phyloP scores from a whole-genome alignment of 2,797 vertebrate species.

The Spinus pinus region DNA sequence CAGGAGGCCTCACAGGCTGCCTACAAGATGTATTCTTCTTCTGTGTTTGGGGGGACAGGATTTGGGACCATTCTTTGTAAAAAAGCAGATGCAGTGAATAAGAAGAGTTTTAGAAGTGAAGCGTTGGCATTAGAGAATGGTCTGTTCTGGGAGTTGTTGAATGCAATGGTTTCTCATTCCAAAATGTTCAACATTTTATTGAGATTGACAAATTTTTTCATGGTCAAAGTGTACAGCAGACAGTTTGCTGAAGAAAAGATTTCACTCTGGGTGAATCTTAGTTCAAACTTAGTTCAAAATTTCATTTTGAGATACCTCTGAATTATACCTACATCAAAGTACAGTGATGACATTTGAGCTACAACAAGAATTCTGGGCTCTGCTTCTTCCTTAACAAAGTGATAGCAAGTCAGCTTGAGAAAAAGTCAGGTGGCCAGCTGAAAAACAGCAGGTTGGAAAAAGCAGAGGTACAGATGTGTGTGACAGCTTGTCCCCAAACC shows the following conservation, averaged over 20 bases:
- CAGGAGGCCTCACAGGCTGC: not conserved
- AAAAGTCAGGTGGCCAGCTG: not conserved
- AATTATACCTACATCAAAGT: not conserved
- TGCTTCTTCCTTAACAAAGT: not conserved
- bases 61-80: not conserved
- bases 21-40: not conserved
- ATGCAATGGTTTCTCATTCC: not conserved
- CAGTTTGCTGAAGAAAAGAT: not conserved
- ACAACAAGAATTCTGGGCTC: not conserved
- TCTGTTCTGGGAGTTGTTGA: not conserved
- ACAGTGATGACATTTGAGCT: not conserved
- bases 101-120: not conserved
- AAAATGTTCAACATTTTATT: not conserved
- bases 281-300: not conserved
- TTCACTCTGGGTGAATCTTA: not conserved
- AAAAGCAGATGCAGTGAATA: not conserved
- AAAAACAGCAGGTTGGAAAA: not conserved
- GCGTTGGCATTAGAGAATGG: not conserved
- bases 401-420: not conserved
- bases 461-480: fast-evolving
- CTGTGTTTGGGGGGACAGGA: not conserved
- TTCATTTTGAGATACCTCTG: not conserved
- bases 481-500: not conserved
- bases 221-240: not conserved
- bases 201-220: not conserved